phyloP scores from a whole-genome alignment of 2,113 vertebrate species.

The Erythrocercus mccallii region DNA sequence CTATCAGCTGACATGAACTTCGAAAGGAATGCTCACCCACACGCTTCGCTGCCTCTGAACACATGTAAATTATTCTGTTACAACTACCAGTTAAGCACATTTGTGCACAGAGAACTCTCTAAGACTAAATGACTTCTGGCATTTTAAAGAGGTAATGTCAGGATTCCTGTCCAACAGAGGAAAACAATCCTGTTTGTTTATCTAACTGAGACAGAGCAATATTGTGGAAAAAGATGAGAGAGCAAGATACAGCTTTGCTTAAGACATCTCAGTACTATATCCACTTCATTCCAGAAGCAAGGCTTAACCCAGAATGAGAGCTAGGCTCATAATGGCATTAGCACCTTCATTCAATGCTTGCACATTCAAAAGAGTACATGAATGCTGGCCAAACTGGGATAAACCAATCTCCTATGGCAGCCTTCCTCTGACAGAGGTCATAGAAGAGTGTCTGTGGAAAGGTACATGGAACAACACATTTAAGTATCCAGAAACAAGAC shows the following conservation, averaged over 20 bases:
- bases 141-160: slow-evolving; percentile 9
- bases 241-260: background rate
- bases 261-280: background rate
- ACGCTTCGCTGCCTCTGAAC: background rate
- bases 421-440: background rate
- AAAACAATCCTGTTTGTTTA: background rate
- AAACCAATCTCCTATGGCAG: background rate
- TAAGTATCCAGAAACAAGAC: background rate
- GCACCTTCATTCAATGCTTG: background rate
- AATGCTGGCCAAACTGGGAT: background rate
- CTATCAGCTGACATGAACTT: background rate
- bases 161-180: background rate
- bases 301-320: background rate
- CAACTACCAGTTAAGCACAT: background rate
- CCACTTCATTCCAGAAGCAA: background rate
- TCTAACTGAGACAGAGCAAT: background rate
- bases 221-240: background rate
- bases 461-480: background rate
- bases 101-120: background rate
- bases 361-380: rapidly evolving
- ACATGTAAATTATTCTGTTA: background rate
- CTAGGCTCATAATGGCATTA: background rate
- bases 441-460: background rate
- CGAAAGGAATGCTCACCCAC: background rate
- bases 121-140: background rate